Evolutionary conservation across 2,113 vertebrate genomes (phyloP).

Genomic region (Rhinolophus ferrumequinum): DNA sequence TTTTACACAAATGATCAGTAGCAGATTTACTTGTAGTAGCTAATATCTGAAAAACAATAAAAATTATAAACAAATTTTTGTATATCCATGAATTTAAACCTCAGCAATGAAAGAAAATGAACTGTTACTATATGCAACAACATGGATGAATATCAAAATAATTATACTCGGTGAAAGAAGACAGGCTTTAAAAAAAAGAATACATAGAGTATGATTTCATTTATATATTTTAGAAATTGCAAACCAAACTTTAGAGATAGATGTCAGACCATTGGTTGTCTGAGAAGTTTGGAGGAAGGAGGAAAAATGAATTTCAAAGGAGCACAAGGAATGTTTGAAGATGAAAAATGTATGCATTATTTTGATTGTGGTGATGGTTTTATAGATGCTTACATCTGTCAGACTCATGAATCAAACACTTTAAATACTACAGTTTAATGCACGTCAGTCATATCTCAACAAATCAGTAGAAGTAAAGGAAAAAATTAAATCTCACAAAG

Average conservation of each 20-base stretch:
- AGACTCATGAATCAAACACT: not conserved
- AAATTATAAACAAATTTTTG: no score
- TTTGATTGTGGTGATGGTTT: not conserved
- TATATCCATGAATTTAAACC: no score
- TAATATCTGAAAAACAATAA: no score
- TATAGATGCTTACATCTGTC: not conserved
- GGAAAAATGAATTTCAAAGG: not conserved
- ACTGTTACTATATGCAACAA: no score
- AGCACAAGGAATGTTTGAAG: not conserved
- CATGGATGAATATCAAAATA: no score
- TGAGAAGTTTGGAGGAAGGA: not conserved
- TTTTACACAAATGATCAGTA: no score
- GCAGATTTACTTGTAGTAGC: no score
- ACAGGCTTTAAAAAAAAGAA: not conserved
- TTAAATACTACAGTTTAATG: not conserved
- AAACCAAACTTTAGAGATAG: not conserved
- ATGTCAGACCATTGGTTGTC: not conserved
- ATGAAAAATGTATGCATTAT: not conserved
- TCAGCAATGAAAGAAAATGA: no score
- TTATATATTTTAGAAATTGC: not conserved
- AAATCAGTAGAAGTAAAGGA: not conserved
- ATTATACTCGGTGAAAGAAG: no score
- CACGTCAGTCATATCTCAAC: not conserved
- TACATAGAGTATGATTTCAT: not conserved
- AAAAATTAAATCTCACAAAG: not conserved